Percentiles rank a stretch among this genome's conserved stretches.
phyloP scores from a whole-genome alignment of 2,888 invertebrate genomes.

The Branchellion lobata region DNA sequence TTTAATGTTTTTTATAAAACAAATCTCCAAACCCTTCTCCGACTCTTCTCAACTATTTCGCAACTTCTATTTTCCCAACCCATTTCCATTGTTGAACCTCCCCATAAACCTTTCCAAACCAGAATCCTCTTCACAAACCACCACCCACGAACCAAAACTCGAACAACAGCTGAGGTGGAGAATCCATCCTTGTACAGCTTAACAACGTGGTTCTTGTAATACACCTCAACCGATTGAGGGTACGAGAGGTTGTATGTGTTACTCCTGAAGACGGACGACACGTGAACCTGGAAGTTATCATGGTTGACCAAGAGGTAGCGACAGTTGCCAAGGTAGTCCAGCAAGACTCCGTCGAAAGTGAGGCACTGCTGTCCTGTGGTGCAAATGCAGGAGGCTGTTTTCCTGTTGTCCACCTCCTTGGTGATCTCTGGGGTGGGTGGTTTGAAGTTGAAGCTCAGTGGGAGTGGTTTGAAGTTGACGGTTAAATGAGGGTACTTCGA shows the following conservation, averaged over 20 bases:
- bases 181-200: not conserved
- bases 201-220: not conserved
- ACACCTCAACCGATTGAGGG: constrained; percentile 12
- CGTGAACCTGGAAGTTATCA: not conserved
- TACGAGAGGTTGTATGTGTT: constrained; percentile 14
- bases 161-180: constrained; percentile 10
- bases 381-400: not conserved
- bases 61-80: too few species aligned
- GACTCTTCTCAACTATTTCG: too few species aligned
- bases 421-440: too few species aligned
- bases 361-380: not conserved
- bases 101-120: too few species aligned
- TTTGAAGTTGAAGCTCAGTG: too few species aligned
- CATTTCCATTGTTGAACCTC: too few species aligned
- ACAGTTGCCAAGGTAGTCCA: constrained; percentile 18
- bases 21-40: too few species aligned
- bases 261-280: not conserved
- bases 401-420: not conserved
- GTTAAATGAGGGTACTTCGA: too few species aligned
- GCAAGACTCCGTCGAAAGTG: constrained; percentile 18
- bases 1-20: too few species aligned
- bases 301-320: not conserved
- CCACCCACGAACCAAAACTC: not conserved
- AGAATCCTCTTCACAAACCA: too few species aligned
- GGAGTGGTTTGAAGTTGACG: too few species aligned